A percentile compares a stretch with the other conserved stretches of the same genome.
These are phyloP conservation scores for Athalia cordata DNA, from an alignment of 2,888 invertebrate genomes.

Conservation along the genomic window DNA sequence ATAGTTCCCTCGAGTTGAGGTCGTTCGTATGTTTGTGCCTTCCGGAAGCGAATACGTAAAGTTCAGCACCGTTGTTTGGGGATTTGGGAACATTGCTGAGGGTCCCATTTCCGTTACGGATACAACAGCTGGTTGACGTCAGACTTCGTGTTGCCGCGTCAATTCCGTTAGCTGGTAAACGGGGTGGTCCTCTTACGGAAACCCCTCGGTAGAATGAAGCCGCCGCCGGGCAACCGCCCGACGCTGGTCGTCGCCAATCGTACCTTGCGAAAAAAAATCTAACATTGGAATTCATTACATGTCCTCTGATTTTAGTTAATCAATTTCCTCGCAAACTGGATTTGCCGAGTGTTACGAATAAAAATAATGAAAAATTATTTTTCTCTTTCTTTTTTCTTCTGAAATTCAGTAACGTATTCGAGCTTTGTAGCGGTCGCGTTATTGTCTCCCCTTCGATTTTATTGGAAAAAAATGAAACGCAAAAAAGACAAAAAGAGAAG, in stretches of 20 bases:
- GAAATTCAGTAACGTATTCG: too few relatives aligned
- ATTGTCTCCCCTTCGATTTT: too few relatives aligned
- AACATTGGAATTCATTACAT: slow-evolving; percentile 33
- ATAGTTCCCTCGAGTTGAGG: slow-evolving; percentile 56
- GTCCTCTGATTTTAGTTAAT: slow-evolving; percentile 12
- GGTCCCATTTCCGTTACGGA: slow-evolving; percentile 53
- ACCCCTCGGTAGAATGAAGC: slow-evolving; percentile 63
- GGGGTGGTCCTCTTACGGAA: slow-evolving; percentile 56
- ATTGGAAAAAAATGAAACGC: too few relatives aligned
- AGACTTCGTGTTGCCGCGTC: slow-evolving; percentile 51
- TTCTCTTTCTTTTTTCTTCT: too few relatives aligned
- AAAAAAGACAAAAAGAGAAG: too few relatives aligned
- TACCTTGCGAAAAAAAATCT: slow-evolving; percentile 54
- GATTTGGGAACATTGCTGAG: slow-evolving; percentile 49
- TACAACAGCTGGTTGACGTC: slow-evolving; percentile 51
- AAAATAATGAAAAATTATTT: too few relatives aligned
- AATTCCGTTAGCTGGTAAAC: slow-evolving; percentile 52
- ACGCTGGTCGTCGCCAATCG: slow-evolving; percentile 61
- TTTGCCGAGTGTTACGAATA: too few relatives aligned
- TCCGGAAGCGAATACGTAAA: slow-evolving; percentile 59
- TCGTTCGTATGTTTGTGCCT: slow-evolving; percentile 55
- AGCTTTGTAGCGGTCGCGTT: too few relatives aligned
- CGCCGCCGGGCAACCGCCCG: slow-evolving; percentile 55
- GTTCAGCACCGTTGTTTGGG: slow-evolving; percentile 51
- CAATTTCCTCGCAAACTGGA: not conserved